These are phyloP conservation scores for Rhingia campestris DNA, from an alignment of 2,888 invertebrate genomes.

Conservation along the genomic window DNA sequence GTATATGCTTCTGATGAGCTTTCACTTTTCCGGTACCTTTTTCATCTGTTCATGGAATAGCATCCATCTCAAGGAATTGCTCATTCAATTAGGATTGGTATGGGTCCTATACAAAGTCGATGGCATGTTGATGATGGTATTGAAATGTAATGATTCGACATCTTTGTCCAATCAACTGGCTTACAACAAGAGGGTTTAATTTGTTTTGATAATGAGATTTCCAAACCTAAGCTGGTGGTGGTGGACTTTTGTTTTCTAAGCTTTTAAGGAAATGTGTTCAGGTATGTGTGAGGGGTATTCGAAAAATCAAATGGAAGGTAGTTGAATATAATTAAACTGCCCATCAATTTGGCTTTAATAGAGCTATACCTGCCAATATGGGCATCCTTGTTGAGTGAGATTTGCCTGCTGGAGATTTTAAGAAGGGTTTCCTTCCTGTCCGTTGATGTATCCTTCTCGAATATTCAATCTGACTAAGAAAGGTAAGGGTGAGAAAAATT, in stretches of 20 bases:
- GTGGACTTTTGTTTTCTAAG: neutral
- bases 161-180: conserved; percentile 10
- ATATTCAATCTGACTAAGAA: too few species aligned
- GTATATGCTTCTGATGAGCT: conserved; percentile 5
- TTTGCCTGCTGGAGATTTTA: too few species aligned
- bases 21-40: neutral
- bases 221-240: neutral
- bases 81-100: conserved; percentile 47
- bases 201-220: conserved; percentile 22
- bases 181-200: neutral
- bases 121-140: conserved; percentile 26
- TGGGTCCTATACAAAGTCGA: neutral
- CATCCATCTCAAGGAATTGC: conserved; percentile 26
- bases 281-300: neutral
- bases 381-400: too few species aligned
- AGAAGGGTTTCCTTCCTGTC: too few species aligned
- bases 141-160: conserved; percentile 32
- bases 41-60: conserved; percentile 24
- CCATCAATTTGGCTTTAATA: too few species aligned
- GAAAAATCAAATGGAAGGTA: too few species aligned
- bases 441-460: too few species aligned
- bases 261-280: neutral
- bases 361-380: too few species aligned
- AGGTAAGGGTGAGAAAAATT: too few species aligned
- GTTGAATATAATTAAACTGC: too few species aligned